Evolutionary conservation across 2,113 vertebrate species (phyloP), one percentile per base, ranked within the genome.

Genomic region (Otocyon megalotis): DNA sequence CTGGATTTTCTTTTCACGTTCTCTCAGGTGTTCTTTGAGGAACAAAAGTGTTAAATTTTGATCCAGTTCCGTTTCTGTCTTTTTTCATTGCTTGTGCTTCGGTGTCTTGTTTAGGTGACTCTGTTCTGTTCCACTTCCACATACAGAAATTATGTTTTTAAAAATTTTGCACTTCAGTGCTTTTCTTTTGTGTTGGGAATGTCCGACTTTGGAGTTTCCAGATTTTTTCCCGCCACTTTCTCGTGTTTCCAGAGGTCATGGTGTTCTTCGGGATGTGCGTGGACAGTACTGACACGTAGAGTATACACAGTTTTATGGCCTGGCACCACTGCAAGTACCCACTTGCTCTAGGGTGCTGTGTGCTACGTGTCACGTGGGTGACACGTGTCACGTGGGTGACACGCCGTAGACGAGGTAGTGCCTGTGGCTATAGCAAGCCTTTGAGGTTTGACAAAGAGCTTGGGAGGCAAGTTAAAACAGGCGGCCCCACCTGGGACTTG

Each of bases 301-400:
- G 28, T 0, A 5, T 3, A 19, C 71, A 2, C 43, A 0, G 37
- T 7, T 5, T 0, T 53, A 7, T 1, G 50, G 50, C 1, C 1
- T 16, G 79, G 54, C 1, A 3, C 32, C 37, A 32, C 48, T 14
- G 12, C 12, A 11, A 17, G 32, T 24, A 4, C 30, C n/a, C 7
- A 5, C n/a, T 56, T 13, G n/a, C 85, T 9, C 0, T 10, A 20
- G 4, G 19, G 67, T 35, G 67, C 67, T 17, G 8, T 3, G 13
- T 7, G 1, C 43, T 4, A 14, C 14, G 0, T 26, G 24, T 8
- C 37, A 8, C 2, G 8, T 19, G 15, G 72, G 72, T 2, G 24
- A 28, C 24, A 13, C 24, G 0, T 26, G 22, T 8, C 37, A 8
- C 2, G 15, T 17, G 16, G 72, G 72, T 2, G 24, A 28, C 26